Evolutionary conservation across 2,888 invertebrate species (phyloP).

Genomic region (Petrolisthes cinctipes): DNA sequence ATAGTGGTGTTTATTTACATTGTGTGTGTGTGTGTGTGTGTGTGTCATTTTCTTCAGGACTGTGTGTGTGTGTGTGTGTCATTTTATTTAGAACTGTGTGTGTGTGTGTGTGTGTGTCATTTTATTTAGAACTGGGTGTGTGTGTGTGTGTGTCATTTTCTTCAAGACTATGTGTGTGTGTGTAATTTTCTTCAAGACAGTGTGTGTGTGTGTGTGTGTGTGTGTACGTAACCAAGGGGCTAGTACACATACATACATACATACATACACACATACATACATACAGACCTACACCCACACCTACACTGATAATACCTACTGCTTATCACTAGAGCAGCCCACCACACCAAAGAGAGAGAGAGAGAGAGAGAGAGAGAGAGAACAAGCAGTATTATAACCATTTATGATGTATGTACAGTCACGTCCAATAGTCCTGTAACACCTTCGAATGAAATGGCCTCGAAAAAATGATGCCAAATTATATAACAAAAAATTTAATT

Average conservation of each 20-base stretch:
- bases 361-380: conserved; percentile 28
- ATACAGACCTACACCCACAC: not conserved
- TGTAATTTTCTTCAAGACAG: not conserved
- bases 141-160: not conserved
- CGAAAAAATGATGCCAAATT: too few species aligned
- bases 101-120: not conserved
- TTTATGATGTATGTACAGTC: too few species aligned
- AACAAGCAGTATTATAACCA: too few species aligned
- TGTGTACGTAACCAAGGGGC: not conserved
- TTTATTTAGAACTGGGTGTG: not conserved
- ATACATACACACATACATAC: not conserved
- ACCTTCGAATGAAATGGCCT: not conserved
- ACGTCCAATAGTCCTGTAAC: not conserved
- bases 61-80: not conserved
- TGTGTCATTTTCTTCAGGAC: too few species aligned
- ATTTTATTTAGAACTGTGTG: not conserved
- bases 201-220: conserved; percentile 17
- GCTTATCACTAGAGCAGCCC: not conserved
- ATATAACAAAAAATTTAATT: too few species aligned
- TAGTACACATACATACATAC: not conserved
- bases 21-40: too few species aligned
- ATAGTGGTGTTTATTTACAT: too few species aligned
- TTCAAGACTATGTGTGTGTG: too few species aligned
- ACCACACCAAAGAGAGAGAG: not conserved
- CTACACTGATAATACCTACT: not conserved